Base-by-base conservation (phyloP, 1,140 invertebrate species). In the Dendroctonus valens region DNA sequence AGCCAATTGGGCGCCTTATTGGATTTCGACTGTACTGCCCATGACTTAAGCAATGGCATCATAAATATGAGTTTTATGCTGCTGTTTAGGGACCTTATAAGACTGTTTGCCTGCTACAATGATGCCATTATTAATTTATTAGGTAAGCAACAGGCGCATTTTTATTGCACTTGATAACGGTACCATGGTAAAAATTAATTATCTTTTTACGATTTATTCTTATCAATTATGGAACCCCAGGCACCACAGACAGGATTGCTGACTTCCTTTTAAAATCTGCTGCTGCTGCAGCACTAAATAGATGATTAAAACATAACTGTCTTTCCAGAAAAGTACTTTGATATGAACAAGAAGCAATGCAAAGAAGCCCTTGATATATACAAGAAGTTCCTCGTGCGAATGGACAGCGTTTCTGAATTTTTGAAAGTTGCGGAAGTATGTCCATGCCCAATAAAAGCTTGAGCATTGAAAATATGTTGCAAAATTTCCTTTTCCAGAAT, bases 341-440 rank as follows among this genome's bases (percentile, higher is more conserved):
- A 98, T 79, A 99, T 99, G 96, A 99, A 99, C 81, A 99, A 99
- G 80, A 99, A 99, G 79, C 92, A 93, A 76, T 97, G 94, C 76
- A 87, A 94, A 77, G 97, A 99, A 79, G 97, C 95, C 68, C 85
- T 99, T 75, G 98, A 99, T 79, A 88, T 98, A 69, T 99, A 99
- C 81, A 99, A 99, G 82, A 98, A 97, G 81, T 99, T 99, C 82
- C 87, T 99, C 59, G 95, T 97, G 71, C 86, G 97, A 75, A 98
- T 99, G 94, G 97, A 99, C 82, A 89, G 94, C 81, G 97, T 99
- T 46, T 94, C 93, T 55, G 96, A 99, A 85, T 99, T 99, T 81
- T 83, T 99, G 6, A 97, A 98, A 87, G 94, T 96, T 51, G 95
- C 94, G 46, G 93, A 97, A 84, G 90, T 91, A 40, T 66, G 65